phyloP scores from a whole-genome alignment of 2,797 vertebrate genomes.

The Falco biarmicus region DNA sequence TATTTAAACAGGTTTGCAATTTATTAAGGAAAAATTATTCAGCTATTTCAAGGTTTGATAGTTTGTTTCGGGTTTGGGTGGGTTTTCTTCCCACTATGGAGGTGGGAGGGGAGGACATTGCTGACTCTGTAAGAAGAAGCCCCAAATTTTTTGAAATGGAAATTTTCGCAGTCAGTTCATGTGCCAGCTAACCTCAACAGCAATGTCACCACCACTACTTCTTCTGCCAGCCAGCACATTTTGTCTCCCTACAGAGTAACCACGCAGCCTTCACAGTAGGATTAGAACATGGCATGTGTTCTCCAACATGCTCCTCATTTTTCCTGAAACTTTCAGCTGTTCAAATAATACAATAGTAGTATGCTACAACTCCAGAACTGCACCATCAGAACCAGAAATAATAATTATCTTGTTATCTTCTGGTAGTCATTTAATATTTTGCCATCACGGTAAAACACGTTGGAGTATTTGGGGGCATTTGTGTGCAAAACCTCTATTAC shows the following conservation, averaged over 20 bases:
- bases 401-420: not conserved
- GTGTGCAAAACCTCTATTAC: not conserved
- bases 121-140: not conserved
- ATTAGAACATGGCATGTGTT: not conserved
- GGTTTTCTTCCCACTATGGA: not conserved
- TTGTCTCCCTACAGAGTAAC: rapidly evolving
- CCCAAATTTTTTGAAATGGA: not conserved
- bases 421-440: constrained; percentile 35
- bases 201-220: rapidly evolving
- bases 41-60: not conserved
- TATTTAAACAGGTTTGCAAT: not conserved
- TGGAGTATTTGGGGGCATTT: not conserved
- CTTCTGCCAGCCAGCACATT: not conserved
- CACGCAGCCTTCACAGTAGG: rapidly evolving
- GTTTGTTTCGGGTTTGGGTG: not conserved
- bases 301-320: not conserved
- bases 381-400: not conserved
- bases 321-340: not conserved
- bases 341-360: not conserved
- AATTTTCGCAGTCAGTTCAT: not conserved
- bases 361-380: not conserved
- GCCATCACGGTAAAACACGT: not conserved
- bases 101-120: too few relatives aligned
- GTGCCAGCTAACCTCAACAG: not conserved
- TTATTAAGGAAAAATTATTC: not conserved